Conservation (phyloP, 2,888 invertebrate genomes). For the Drosophila cognata region DNA sequence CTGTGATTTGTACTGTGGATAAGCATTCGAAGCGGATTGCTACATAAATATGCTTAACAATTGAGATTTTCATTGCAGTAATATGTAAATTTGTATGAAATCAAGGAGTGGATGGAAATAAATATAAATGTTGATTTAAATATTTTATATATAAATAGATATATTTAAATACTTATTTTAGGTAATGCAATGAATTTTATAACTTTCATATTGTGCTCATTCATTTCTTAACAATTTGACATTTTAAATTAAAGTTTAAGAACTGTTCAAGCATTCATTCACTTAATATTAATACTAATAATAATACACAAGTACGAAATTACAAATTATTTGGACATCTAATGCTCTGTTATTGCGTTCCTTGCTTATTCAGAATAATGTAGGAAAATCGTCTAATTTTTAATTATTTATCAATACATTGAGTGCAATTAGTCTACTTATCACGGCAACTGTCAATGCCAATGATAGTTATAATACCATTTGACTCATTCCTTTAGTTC, state of each 20-base stretch:
- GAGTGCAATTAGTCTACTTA: conserved; percentile 19
- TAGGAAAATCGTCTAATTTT: neutral
- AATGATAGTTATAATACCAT: conserved; percentile 14
- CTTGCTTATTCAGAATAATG: neutral
- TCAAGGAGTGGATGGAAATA: neutral
- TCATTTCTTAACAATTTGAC: neutral
- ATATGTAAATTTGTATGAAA: neutral
- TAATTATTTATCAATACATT: neutral
- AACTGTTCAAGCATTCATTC: neutral
- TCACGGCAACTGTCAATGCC: conserved; percentile 13
- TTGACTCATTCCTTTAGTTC: neutral
- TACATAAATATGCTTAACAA: conserved; percentile 19
- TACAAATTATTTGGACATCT: neutral
- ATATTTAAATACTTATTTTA: neutral
- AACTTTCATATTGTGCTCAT: neutral
- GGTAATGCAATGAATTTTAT: neutral
- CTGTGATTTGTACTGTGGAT: conserved; percentile 29
- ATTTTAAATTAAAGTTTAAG: neutral
- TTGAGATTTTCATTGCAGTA: neutral
- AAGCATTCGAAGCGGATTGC: conserved; percentile 15
- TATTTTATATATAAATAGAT: neutral
- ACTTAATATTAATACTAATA: no score
- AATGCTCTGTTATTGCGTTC: neutral
- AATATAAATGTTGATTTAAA: neutral
- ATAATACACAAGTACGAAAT: neutral